Evolutionary conservation across 2,113 vertebrate species (phyloP).

Genomic region (Sebastes schlegelii): DNA sequence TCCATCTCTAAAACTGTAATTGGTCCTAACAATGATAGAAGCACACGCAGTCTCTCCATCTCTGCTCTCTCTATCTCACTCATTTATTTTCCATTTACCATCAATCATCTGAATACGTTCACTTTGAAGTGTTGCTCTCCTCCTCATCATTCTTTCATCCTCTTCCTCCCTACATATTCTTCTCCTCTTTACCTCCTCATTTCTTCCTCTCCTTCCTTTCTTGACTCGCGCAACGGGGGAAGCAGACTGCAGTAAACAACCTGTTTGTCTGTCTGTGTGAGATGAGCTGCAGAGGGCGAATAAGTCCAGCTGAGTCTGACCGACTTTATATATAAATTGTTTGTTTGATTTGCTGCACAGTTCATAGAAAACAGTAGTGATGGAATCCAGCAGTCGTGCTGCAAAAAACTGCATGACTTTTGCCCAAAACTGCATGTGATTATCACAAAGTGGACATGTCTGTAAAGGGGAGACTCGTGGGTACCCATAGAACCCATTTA

Average conservation of each 20-base stretch:
- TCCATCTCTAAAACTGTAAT: background rate
- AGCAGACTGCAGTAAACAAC: background rate
- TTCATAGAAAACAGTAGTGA: too few species aligned
- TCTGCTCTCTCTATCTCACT: background rate
- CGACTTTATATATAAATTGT: background rate
- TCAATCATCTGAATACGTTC: background rate
- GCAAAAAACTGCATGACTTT: too few species aligned
- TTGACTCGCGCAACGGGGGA: background rate
- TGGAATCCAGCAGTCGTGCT: too few species aligned
- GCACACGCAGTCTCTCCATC: background rate
- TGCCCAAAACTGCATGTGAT: too few species aligned
- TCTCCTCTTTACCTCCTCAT: background rate
- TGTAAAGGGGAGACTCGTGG: too few species aligned
- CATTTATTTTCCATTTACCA: background rate
- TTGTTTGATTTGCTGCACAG: background rate
- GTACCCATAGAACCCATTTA: too few species aligned
- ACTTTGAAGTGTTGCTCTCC: background rate
- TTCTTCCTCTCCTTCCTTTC: background rate
- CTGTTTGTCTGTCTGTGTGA: background rate
- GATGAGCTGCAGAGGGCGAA: background rate
- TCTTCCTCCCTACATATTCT: background rate
- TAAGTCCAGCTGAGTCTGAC: background rate
- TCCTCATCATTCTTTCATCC: background rate
- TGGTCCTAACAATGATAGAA: background rate
- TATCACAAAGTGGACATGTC: too few species aligned